Base-by-base conservation (phyloP, 2,888 invertebrate species). In the Ypsolopha scabrella region DNA sequence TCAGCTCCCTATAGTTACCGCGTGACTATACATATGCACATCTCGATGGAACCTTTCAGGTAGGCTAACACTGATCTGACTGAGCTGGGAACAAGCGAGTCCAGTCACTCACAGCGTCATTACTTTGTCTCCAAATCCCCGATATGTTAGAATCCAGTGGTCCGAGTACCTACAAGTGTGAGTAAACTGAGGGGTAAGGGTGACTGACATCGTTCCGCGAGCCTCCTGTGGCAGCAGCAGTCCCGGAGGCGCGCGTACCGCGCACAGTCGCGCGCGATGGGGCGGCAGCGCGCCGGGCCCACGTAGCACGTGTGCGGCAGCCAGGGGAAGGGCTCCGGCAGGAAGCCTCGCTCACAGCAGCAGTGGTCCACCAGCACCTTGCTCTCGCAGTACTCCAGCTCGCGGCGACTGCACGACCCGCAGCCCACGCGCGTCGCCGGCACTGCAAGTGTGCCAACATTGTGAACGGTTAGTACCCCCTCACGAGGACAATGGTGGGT, bases 241-340 rank as follows among this genome's bases (percentile, higher is more conserved):
- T 88, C 89, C 43, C 90, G 76, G 47, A 92, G 71, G 53, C 90
- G 75, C 53, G 83, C 79, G 72, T 91, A 92, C 63, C 87, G 87
- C 43, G 86, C 89, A 74, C 92, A 92, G 76, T 91, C 88, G 50
- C 71, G 76, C 2, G 89, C 89, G 33, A 87, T 73, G 39, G 91
- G 88, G 58, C 79, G 75, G 72, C 91, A 92, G 61, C 89, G 83
- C 62, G 81, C 81, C 51, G 88, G 83, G 43, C 90, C 90, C 61
- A 90, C 65, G 74, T 89, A 90, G 75, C 92, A 92, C 1, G 89
- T 89, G 76, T 92, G 92, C 57, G 91, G 90, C 58, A 92, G 87
- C 81, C 90, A 92, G 24, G 89, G 89, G 67, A 92, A 88, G 39
- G 88, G 87, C 78, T 91, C 92, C 52, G 87, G 87, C 67, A 88